Evolutionary conservation across 2,888 invertebrate species (phyloP).

Genomic region (Epistrophella euchroma): DNA sequence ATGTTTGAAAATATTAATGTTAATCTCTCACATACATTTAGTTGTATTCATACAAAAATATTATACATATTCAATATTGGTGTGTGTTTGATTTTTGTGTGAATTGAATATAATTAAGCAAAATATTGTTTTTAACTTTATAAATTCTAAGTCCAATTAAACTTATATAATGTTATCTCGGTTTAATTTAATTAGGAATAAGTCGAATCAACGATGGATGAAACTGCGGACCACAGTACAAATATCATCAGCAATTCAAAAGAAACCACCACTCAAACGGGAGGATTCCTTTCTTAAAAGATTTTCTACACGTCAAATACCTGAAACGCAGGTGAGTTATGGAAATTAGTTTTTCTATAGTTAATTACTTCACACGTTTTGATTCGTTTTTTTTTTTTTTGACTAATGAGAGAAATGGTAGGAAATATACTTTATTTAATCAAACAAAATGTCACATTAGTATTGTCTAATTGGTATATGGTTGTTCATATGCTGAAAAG

Average conservation of each 20-base stretch:
- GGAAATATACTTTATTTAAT: too few relatives aligned
- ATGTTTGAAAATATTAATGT: conserved; percentile 3
- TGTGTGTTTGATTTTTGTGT: conserved; percentile 44
- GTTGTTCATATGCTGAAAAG: too few relatives aligned
- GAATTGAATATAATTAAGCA: conserved; percentile 33
- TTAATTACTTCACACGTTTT: too few relatives aligned
- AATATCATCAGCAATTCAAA: conserved; percentile 94
- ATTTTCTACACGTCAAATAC: conserved; percentile 96
- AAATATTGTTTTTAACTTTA: background rate
- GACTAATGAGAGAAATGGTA: too few relatives aligned
- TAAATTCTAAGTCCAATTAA: conserved; percentile 2
- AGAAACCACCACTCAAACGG: conserved; percentile 94
- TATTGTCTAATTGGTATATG: too few relatives aligned
- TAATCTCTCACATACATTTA: conserved; percentile 17
- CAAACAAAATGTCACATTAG: too few relatives aligned
- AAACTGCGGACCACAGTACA: conserved; percentile 97
- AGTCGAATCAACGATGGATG: conserved; percentile 98
- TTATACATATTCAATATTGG: conserved; percentile 2
- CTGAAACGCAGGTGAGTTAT: conserved; percentile 90
- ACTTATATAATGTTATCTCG: conserved; percentile 37
- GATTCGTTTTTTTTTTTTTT: too few relatives aligned
- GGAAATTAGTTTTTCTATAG: background rate
- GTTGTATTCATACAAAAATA: background rate
- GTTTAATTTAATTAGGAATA: conserved; percentile 87
- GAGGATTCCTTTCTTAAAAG: conserved; percentile 97